These are phyloP conservation scores for Gouania willdenowi DNA, from an alignment of 2,797 vertebrate species.

Conservation along the genomic window DNA sequence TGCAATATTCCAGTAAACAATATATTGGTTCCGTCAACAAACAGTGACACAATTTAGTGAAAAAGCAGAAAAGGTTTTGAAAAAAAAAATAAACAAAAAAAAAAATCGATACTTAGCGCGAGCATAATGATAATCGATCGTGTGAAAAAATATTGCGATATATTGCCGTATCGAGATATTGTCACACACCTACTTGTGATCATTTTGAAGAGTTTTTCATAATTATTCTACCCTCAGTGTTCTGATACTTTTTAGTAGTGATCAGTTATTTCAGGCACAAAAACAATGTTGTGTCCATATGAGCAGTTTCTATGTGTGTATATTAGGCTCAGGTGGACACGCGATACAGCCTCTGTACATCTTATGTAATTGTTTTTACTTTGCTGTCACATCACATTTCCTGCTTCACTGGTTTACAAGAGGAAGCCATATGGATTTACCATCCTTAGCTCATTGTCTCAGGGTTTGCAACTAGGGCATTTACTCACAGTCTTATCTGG, in stretches of 20 bases:
- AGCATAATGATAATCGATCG: too few relatives aligned
- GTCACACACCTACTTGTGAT: too few relatives aligned
- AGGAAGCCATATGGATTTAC: constrained; percentile 19
- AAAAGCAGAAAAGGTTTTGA: too few relatives aligned
- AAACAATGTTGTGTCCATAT: constrained; percentile 4
- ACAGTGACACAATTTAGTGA: too few relatives aligned
- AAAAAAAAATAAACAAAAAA: too few relatives aligned
- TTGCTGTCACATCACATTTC: constrained; percentile 24
- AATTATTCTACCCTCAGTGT: neutral
- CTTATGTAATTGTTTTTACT: constrained; percentile 3
- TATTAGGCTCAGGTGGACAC: neutral
- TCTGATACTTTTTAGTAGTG: constrained; percentile 30
- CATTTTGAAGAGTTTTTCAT: constrained; percentile 6
- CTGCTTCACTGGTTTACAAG: constrained; percentile 18
- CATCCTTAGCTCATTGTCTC: constrained; percentile 33
- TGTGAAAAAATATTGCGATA: too few relatives aligned
- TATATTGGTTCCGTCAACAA: too few relatives aligned
- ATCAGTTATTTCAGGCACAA: constrained; percentile 13
- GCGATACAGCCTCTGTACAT: constrained; percentile 14
- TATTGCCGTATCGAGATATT: too few relatives aligned
- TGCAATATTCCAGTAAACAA: too few relatives aligned
- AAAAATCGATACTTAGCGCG: too few relatives aligned
- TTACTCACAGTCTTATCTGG: constrained; percentile 48
- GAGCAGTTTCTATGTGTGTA: too few relatives aligned
- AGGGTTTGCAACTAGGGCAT: constrained; percentile 29